Conservation (phyloP, 2,888 invertebrate species). For the Polyommatus iphigenia region DNA sequence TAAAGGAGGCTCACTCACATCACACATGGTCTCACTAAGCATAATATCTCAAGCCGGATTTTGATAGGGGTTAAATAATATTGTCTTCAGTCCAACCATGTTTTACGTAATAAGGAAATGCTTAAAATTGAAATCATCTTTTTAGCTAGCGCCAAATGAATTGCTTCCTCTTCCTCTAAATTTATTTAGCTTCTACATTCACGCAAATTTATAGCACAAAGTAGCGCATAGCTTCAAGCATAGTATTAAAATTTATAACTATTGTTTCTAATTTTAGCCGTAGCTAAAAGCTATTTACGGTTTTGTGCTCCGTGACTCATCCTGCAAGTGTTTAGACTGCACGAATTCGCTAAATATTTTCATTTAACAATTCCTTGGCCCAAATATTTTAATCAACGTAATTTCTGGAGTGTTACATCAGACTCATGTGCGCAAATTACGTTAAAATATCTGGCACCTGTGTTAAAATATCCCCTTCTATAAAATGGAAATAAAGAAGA, state of each 20-base stretch:
- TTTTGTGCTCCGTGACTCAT: background rate
- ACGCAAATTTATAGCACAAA: background rate
- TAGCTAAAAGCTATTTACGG: background rate
- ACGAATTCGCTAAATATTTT: background rate
- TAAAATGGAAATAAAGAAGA: no score
- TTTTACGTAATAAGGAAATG: no score
- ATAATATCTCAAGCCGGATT: no score
- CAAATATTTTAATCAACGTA: background rate
- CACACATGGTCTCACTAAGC: no score
- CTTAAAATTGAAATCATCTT: no score
- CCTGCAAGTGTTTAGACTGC: background rate
- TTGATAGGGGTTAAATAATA: no score
- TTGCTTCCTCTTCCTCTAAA: background rate
- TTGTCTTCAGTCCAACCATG: no score
- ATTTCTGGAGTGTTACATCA: background rate
- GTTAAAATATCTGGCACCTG: background rate
- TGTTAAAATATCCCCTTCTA: no score
- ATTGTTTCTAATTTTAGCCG: background rate
- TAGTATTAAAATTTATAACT: background rate
- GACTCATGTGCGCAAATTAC: background rate
- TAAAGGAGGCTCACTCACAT: no score
- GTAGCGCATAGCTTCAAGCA: background rate
- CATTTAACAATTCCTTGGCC: background rate
- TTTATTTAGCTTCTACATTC: background rate
- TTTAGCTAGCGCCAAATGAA: background rate